phyloP scores from a whole-genome alignment of 2,888 invertebrate species.

The Drosophila ochracea region DNA sequence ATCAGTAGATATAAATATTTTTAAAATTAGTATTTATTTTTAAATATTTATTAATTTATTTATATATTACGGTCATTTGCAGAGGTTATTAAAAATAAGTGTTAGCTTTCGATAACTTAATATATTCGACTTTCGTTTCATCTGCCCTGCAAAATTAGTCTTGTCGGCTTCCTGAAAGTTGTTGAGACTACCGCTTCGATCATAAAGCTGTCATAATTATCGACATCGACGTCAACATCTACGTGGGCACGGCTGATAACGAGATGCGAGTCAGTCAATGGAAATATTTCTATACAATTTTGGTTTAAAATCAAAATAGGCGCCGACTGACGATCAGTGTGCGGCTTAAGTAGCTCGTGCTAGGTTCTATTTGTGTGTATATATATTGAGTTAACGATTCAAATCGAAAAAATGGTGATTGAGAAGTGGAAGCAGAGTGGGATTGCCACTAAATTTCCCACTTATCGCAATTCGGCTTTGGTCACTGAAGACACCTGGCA shows the following conservation, averaged over 20 bases:
- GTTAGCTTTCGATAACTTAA: background rate
- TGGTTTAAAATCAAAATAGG: constrained; percentile 5
- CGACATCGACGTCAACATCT: background rate
- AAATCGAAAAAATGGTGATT: constrained; percentile 61
- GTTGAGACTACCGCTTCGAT: background rate
- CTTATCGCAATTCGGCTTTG: constrained; percentile 80
- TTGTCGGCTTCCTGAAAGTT: background rate
- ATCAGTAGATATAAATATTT: background rate
- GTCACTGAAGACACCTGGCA: constrained; percentile 86
- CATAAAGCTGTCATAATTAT: background rate
- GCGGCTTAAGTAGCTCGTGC: constrained; percentile 2
- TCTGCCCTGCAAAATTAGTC: background rate
- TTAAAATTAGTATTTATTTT: background rate
- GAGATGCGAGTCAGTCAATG: constrained; percentile 11
- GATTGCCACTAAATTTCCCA: constrained; percentile 84
- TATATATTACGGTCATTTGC: background rate
- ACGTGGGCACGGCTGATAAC: constrained; percentile 28
- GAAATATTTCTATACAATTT: constrained; percentile 17
- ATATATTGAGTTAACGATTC: background rate
- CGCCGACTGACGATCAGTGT: constrained; percentile 18
- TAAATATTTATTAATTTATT: background rate
- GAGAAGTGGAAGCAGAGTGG: constrained; percentile 82
- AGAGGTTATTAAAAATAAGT: background rate
- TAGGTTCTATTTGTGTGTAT: constrained; percentile 13
- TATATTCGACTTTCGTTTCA: background rate